Evolutionary conservation across 2,113 vertebrate genomes (phyloP), one percentile per base, ranked within the genome.

Genomic region (Ia io): DNA sequence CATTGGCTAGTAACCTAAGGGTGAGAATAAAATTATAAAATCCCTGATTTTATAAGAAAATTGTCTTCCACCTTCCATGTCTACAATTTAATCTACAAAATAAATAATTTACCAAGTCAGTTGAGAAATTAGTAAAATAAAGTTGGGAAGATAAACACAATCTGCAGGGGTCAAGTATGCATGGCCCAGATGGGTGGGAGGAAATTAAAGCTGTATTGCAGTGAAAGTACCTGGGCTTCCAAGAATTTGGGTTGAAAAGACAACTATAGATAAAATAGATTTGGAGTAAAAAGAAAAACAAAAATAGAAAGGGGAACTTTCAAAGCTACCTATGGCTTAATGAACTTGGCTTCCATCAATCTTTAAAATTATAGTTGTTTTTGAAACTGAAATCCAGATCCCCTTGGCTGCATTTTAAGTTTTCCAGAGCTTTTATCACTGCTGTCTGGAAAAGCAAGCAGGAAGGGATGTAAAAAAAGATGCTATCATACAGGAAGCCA

Each of bases 361-460:
- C 49, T 77, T 93, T 90, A 91, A 91, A 91, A 93, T 53, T 35
- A 77, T 14, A 82, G 65, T 71, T 86, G 67, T 65, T 94, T 89
- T 37, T 86, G n/a, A 87, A 91, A 85, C 67, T 74, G 78, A 92
- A 86, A 82, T 79, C 40, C 67, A 93, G 80, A 90, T 28, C 16
- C 28, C 28, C 16, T 69, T 94, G 73, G 53, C 79, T 96, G 49
- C 44, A 91, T 44, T 88, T 32, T 88, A 59, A 65, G n/a, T 91
- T 95, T 95, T 49, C 47, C 42, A 77, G 32, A 84, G 49, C 56
- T 94, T 89, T 93, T 83, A 83, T 84, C 84, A 47, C 3, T 76
- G n/a, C 35, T 86, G 56, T 59, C 86, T 95, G 44, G 42, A 84
- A 94, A 25, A 89, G n/a, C 63, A 94, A 93, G n/a, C 63, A 93